Conservation (phyloP, 2,113 vertebrate genomes). For the Mola mola region DNA sequence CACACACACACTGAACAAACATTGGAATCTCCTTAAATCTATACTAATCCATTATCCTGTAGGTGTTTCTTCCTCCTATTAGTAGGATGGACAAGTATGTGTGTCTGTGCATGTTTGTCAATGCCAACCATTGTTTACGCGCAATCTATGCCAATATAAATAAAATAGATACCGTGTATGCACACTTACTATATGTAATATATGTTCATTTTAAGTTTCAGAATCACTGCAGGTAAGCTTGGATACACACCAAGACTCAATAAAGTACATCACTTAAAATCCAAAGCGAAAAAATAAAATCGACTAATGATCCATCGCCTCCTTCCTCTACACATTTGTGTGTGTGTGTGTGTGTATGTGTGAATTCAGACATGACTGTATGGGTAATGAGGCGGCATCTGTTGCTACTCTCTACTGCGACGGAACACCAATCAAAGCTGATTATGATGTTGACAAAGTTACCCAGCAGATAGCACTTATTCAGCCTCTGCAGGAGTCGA, state of each 20-base stretch:
- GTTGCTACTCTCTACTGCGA: conserved; percentile 62
- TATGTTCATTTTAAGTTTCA: too few species aligned
- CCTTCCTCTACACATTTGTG: conserved; percentile 36
- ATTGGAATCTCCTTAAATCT: conserved; percentile 80
- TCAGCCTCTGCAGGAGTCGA: conserved; percentile 61
- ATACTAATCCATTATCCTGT: conserved; percentile 81
- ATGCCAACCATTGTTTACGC: not conserved
- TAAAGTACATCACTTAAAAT: conserved; percentile 3
- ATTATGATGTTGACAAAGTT: conserved; percentile 78
- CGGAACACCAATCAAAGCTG: conserved; percentile 75
- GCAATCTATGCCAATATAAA: too few species aligned
- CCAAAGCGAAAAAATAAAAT: conserved; percentile 3
- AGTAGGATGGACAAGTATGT: conserved; percentile 18
- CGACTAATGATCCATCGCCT: conserved; percentile 16
- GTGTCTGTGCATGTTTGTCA: conserved; percentile 13
- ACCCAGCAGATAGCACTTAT: conserved; percentile 66
- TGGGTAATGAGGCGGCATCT: conserved; percentile 73
- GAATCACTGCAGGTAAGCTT: too few species aligned
- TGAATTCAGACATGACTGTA: conserved; percentile 44
- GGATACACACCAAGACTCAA: too few species aligned
- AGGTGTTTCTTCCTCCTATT: conserved; percentile 41
- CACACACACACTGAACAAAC: conserved; percentile 66
- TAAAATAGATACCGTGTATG: too few species aligned
- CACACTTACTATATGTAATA: too few species aligned
- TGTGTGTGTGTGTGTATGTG: conserved; percentile 5